A percentile compares a stretch with the other conserved stretches of the same genome.
phyloP scores from a whole-genome alignment of 1,140 invertebrate genomes.

The Zaprionus lachaisei region DNA sequence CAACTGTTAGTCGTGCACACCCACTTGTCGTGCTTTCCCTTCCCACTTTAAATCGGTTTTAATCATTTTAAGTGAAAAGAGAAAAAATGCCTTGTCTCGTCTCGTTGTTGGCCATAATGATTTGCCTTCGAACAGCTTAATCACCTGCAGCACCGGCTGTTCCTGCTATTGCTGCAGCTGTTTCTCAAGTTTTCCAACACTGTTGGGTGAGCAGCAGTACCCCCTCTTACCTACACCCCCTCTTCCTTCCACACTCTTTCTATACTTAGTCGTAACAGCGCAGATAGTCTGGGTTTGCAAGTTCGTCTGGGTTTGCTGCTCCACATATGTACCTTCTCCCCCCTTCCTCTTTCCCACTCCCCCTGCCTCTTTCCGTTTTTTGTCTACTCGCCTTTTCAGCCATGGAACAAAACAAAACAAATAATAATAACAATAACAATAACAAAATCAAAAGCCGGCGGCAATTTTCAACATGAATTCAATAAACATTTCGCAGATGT shows the following conservation, averaged over 20 bases:
- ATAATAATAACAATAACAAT: conserved; percentile 9
- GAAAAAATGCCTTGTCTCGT: conserved; percentile 30
- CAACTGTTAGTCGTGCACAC: conserved; percentile 1
- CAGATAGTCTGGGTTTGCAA: not conserved
- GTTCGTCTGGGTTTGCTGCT: conserved; percentile 18
- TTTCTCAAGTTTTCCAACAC: conserved; percentile 19
- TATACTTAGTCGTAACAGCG: conserved; percentile 15
- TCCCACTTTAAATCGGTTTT: conserved; percentile 62
- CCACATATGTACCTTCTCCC: conserved; percentile 10
- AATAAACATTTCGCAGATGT: conserved; percentile 37
- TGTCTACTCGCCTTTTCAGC: conserved; percentile 13
- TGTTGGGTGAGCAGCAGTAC: not conserved
- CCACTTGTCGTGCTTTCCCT: conserved; percentile 3
- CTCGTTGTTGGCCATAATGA: conserved; percentile 28
- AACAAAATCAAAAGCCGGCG: conserved; percentile 25
- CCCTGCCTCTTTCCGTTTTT: not conserved
- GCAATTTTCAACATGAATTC: conserved; percentile 34
- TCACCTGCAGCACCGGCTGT: conserved; percentile 21
- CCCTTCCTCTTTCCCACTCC: too few relatives aligned
- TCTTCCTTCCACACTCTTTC: not conserved
- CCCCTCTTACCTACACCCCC: not conserved
- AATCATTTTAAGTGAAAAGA: conserved; percentile 70
- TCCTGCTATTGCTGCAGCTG: conserved; percentile 5
- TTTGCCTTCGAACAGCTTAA: conserved; percentile 48
- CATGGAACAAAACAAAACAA: conserved; percentile 11